phyloP scores from a whole-genome alignment of 2,888 invertebrate genomes.

The Eurytoma californica region DNA sequence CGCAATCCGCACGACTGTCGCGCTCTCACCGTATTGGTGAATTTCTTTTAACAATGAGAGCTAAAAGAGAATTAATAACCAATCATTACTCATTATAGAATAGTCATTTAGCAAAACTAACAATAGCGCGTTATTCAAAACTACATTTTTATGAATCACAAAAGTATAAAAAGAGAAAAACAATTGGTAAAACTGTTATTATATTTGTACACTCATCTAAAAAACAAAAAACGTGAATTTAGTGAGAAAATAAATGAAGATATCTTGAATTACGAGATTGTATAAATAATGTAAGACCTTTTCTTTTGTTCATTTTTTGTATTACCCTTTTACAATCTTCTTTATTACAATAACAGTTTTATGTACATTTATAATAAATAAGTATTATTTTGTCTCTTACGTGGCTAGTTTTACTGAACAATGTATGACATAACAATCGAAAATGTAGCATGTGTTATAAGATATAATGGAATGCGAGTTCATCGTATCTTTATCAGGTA shows the following conservation, averaged over 20 bases:
- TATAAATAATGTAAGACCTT: background rate
- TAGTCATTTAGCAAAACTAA: too few species aligned
- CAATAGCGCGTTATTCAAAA: too few species aligned
- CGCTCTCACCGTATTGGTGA: too few species aligned
- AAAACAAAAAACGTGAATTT: too few species aligned
- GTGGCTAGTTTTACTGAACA: conserved; percentile 68
- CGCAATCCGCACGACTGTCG: too few species aligned
- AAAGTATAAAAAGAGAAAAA: too few species aligned
- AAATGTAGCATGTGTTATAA: conserved; percentile 61
- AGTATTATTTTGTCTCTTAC: conserved; percentile 68
- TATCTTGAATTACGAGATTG: background rate
- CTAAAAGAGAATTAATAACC: too few species aligned
- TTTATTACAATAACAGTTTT: conserved; percentile 73
- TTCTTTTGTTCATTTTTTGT: conserved; percentile 7
- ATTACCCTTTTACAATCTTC: conserved; percentile 65
- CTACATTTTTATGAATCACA: too few species aligned
- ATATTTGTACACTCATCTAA: too few species aligned
- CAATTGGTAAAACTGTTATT: too few species aligned
- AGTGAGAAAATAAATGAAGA: background rate
- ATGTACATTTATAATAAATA: conserved; percentile 74
- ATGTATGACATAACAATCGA: conserved; percentile 63
- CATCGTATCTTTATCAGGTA: conserved; percentile 46
- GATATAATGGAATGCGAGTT: conserved; percentile 55
- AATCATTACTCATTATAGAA: too few species aligned
- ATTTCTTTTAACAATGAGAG: too few species aligned